Evolutionary conservation across 2,113 vertebrate genomes (phyloP), one percentile per base, ranked within the genome.

Genomic region (Daboia siamensis): DNA sequence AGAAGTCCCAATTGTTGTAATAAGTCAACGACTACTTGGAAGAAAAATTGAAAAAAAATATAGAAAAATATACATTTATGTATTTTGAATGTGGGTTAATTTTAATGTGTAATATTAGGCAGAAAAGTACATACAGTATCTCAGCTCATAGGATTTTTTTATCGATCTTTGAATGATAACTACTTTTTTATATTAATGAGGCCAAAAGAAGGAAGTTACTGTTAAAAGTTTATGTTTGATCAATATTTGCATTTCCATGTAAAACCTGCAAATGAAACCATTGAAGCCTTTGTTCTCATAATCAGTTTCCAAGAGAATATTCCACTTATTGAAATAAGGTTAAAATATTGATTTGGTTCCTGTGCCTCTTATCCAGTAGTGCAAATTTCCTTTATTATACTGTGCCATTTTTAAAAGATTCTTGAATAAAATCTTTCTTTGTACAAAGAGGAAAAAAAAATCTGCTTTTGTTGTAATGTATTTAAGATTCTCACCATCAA

Each of bases 401-500:
- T 29, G 29, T 33, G 26, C 12, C 33, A 88, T 54, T 84, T 89
- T 6, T 91, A 7, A 26, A 0, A 4, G 93, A 4, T 7, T 59
- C 13, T 2, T 0, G 0, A 93, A 20, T 86, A 59, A 91, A 93
- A 3, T 9, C 84, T 2, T 87, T 56, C 54, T 59, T 11, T 12
- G 29, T 2, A 88, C 24, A 26, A 1, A 29, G 1, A 69, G 5
- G 3, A 21, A 2, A 86, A 5, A 44, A 4, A 88, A 93, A 3
- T 1, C 89, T 90, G 90, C 90, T 3, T 5, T 23, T 86, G 88
- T 3, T 91, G 89, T 24, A 33, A 15, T 74, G 39, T 3, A 86
- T 89, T 46, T 51, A 23, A 93, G 94, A 51, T 51, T 87, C 85
- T 92, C 92, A 29, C 46, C 84, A 26, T 93, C 90, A 91, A 91